These are phyloP conservation scores for Tortricodes alternella DNA, from an alignment of 2,888 invertebrate genomes.

Conservation along the genomic window DNA sequence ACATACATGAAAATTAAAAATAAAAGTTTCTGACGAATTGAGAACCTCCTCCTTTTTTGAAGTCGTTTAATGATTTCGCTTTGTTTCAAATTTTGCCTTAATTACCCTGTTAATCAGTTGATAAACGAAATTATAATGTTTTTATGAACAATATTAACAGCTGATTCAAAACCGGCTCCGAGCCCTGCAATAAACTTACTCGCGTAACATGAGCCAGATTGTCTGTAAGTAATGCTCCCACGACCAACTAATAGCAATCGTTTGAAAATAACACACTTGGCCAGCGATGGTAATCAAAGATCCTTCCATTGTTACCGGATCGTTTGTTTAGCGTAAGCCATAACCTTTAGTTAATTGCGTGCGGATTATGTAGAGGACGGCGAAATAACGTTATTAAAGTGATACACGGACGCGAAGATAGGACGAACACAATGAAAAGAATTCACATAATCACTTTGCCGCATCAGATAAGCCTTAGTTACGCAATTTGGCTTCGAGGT, in stretches of 20 bases:
- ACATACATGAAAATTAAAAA: too few relatives aligned
- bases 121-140: too few relatives aligned
- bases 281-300: conserved; percentile 25
- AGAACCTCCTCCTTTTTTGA: too few relatives aligned
- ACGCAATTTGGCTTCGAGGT: conserved; percentile 43
- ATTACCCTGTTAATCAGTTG: too few relatives aligned
- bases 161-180: too few relatives aligned
- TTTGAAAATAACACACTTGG: conserved; percentile 22
- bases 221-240: conserved; percentile 9
- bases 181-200: too few relatives aligned
- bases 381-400: conserved; percentile 38
- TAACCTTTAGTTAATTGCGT: conserved; percentile 26
- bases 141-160: too few relatives aligned
- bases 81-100: too few relatives aligned
- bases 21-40: too few relatives aligned
- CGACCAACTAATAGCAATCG: conserved; percentile 18
- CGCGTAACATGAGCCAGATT: too few relatives aligned
- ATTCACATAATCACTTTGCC: conserved; percentile 47
- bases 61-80: too few relatives aligned
- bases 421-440: conserved; percentile 48
- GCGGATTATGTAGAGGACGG: conserved; percentile 34
- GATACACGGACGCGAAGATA: conserved; percentile 32
- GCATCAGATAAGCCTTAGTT: conserved; percentile 51
- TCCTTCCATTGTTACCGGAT: conserved; percentile 21
- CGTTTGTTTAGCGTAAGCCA: conserved; percentile 15